phyloP scores from a whole-genome alignment of 2,888 invertebrate species.

The Drosophila basisetae region DNA sequence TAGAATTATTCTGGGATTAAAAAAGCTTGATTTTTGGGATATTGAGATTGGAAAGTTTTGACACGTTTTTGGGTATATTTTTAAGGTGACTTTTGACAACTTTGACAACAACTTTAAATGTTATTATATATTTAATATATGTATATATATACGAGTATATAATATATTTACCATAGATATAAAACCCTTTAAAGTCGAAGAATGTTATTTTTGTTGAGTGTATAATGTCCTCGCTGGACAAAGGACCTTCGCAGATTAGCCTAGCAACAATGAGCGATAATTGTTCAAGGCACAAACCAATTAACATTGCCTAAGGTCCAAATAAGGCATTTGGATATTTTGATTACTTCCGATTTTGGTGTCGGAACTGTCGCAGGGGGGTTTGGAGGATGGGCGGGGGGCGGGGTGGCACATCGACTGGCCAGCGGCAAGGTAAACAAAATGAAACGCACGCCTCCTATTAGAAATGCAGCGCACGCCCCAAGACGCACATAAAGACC shows the following conservation, averaged over 20 bases:
- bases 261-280: slow-evolving; percentile 29
- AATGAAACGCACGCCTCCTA: slow-evolving; percentile 24
- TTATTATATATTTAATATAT: no score
- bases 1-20: not conserved
- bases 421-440: slow-evolving; percentile 46
- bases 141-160: no score
- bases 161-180: not conserved
- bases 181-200: not conserved
- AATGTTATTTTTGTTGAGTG: not conserved
- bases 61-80: not conserved
- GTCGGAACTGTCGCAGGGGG: not conserved
- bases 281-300: slow-evolving; percentile 44
- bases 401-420: not conserved
- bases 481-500: slow-evolving; percentile 64
- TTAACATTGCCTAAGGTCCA: slow-evolving; percentile 55
- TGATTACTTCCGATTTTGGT: slow-evolving; percentile 72
- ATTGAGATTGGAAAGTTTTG: not conserved
- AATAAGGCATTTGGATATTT: slow-evolving; percentile 35
- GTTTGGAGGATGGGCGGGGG: no score
- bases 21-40: not conserved
- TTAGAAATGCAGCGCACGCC: slow-evolving; percentile 70
- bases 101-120: not conserved
- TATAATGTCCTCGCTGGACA: not conserved
- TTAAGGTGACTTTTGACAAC: not conserved
- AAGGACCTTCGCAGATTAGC: slow-evolving; percentile 2